Evolutionary conservation across 2,797 vertebrate genomes (phyloP), one percentile per base, ranked within the genome.

Genomic region (Catostomus latipinnis): DNA sequence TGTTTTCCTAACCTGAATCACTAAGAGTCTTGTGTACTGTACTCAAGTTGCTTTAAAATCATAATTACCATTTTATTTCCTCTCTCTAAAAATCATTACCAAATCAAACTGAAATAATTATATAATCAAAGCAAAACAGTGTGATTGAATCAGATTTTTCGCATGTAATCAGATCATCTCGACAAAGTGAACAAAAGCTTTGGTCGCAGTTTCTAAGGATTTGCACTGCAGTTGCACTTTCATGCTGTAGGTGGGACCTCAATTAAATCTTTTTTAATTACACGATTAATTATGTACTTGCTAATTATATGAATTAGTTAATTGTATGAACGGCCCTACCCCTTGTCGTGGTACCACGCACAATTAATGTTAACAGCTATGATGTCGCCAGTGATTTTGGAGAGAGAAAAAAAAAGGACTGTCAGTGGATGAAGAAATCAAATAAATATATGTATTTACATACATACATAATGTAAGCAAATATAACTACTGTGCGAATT

Each of bases 231-330:
- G 54, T 18, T 9, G 53, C 45, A 49, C 65, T 50, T 71, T 6
- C 67, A 78, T 58, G n/a, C 77, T 65, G 77, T 71, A 57, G 77
- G 77, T 80, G 69, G 70, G 16, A 73, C 66, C 52, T 16, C 45
- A 50, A 49, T 52, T 5, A 73, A 80, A 73, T 58, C 45, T 16
- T 56, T 18, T 78, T 82, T 82, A 82, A 82, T 82, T 73, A 78
- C 65, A 62, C 43, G 54, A 69, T 80, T 85, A 85, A 85, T 85
- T 85, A 85, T 66, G 71, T 83, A 74, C 71, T 67, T 85, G 78
- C 52, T 85, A 81, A 85, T 83, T 74, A 77, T 71, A 85, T 83
- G 75, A 83, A 85, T 85, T 83, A 78, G 66, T 74, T 83, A 85
- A 83, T 74, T 85, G 67, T 14, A 63, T 61, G 71, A 78, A 66